Conservation (phyloP, 2,888 invertebrate genomes). For the Resseliella maxima region DNA sequence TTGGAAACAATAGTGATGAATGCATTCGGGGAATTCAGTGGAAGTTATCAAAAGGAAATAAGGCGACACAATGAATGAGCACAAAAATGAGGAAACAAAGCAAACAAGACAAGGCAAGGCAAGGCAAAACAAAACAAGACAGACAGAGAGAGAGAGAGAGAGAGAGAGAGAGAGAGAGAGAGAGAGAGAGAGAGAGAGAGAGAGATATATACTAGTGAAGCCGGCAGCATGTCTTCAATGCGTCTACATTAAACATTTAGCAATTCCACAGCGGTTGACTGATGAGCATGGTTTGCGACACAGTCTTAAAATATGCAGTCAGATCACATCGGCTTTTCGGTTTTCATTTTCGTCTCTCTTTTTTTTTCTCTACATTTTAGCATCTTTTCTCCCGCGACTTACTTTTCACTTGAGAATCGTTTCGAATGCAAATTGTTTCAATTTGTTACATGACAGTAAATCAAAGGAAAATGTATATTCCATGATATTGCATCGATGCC, state of each 20-base stretch:
- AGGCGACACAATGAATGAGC: conserved; percentile 18
- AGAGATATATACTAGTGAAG: background rate
- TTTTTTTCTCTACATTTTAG: background rate
- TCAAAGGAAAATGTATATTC: background rate
- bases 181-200: background rate
- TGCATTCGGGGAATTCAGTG: conserved; percentile 33
- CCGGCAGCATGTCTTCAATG: conserved; percentile 21
- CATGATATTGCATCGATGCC: conserved; percentile 2
- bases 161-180: background rate
- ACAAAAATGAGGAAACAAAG: conserved; percentile 9
- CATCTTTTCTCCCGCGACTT: background rate
- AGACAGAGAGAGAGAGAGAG: background rate
- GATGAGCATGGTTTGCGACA: conserved; percentile 41
- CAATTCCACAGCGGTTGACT: conserved; percentile 22
- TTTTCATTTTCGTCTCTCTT: background rate
- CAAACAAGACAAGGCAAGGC: conserved; percentile 30
- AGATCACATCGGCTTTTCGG: background rate
- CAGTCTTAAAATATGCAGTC: conserved; percentile 15
- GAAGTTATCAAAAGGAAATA: conserved; percentile 42
- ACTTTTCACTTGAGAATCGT: background rate
- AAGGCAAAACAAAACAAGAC: no score
- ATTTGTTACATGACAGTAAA: conserved; percentile 34
- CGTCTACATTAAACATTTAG: conserved; percentile 35
- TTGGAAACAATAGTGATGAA: conserved; percentile 26
- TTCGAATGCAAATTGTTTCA: conserved; percentile 2